Evolutionary conservation across 1,140 invertebrate species (phyloP).

Genomic region (Drosophila repletoides): DNA sequence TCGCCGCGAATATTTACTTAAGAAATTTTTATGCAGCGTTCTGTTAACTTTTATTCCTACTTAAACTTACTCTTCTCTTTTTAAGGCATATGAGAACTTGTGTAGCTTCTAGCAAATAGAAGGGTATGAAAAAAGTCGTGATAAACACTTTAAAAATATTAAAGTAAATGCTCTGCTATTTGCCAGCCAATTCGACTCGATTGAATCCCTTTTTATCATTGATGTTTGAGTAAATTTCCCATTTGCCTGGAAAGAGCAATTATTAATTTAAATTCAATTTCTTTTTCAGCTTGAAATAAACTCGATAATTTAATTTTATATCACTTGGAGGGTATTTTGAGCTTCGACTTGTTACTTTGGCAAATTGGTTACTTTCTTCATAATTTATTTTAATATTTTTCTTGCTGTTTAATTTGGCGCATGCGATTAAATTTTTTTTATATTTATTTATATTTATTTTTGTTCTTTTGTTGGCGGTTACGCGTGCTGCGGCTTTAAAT

Average conservation of each 20-base stretch:
- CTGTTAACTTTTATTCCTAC: constrained; percentile 47
- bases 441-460: background rate
- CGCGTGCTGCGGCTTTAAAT: constrained; percentile 61
- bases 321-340: constrained; percentile 4
- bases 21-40: constrained; percentile 41
- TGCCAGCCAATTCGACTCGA: too few species aligned
- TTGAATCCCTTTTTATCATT: too few species aligned
- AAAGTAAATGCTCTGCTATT: too few species aligned
- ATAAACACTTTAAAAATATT: too few species aligned
- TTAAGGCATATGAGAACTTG: too few species aligned
- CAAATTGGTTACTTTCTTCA: background rate
- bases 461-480: background rate
- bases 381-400: constrained; percentile 33
- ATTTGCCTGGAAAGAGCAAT: too few species aligned
- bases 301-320: too few species aligned
- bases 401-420: constrained; percentile 65
- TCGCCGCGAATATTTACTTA: constrained; percentile 60
- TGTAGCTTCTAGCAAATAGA: too few species aligned
- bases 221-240: too few species aligned
- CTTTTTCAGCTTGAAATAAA: too few species aligned
- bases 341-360: background rate
- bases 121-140: too few species aligned
- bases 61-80: constrained; percentile 13
- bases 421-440: constrained; percentile 46
- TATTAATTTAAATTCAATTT: too few species aligned